A percentile compares a stretch with the other conserved stretches of the same genome.
Evolutionary conservation across 2,797 vertebrate genomes (phyloP).

Genomic region (Chloroceryle amazona): DNA sequence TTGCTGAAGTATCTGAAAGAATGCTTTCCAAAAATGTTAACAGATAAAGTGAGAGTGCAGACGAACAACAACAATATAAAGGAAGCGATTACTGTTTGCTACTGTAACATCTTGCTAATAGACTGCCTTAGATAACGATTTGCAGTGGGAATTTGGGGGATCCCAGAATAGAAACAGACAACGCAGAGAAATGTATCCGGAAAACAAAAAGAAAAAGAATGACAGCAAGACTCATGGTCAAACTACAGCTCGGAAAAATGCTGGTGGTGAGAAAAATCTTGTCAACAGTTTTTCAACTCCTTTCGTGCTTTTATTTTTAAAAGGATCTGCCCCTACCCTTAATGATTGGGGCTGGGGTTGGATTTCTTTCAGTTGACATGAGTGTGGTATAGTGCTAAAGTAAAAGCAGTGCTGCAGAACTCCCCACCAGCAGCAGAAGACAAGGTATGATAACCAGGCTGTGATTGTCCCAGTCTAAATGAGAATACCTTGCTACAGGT

Average conservation of each 20-base stretch:
- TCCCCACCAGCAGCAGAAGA: background rate
- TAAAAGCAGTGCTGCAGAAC: background rate
- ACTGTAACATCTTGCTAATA: background rate
- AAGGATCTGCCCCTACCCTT: background rate
- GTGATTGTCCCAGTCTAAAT: background rate
- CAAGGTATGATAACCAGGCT: background rate
- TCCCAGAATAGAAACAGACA: background rate
- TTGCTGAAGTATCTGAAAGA: background rate
- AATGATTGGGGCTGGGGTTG: background rate
- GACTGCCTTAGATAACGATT: background rate
- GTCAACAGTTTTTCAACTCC: background rate
- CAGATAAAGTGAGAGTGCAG: background rate
- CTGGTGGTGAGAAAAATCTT: background rate
- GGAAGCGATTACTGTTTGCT: background rate
- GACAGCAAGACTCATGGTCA: accelerated
- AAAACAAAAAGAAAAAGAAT: too few relatives aligned
- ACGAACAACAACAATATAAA: background rate
- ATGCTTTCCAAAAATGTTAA: background rate
- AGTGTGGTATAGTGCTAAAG: background rate
- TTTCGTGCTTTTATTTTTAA: background rate
- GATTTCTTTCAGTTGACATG: background rate
- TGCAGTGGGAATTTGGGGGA: background rate
- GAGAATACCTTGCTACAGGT: background rate
- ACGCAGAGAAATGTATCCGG: background rate
- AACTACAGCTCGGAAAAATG: background rate